Conservation (phyloP, 64 coral and sea anemone species). For the Trachythela sp. region DNA sequence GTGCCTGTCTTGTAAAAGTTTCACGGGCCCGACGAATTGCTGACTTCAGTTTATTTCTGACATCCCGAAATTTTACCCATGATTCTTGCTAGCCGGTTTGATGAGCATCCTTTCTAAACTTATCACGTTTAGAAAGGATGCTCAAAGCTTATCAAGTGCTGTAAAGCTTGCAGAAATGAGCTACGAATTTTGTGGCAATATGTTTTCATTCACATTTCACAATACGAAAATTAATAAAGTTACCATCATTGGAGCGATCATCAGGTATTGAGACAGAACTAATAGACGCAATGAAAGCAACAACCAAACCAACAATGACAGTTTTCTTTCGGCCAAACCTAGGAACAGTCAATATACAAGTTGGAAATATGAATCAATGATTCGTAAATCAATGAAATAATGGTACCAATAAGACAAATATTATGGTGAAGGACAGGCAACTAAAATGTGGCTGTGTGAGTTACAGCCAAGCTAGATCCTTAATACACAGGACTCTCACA, state of each 20-base stretch:
- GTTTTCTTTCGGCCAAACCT: background rate
- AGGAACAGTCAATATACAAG: background rate
- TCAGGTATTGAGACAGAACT: background rate
- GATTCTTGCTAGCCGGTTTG: constrained; percentile 16
- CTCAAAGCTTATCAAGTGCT: too few relatives aligned
- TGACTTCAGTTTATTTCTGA: constrained; percentile 46
- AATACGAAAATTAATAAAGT: background rate
- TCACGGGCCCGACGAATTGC: constrained; percentile 29
- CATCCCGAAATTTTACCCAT: constrained; percentile 29
- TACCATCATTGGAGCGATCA: background rate
- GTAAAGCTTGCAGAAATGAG: too few relatives aligned
- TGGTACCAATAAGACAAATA: too few relatives aligned
- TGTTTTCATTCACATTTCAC: too few relatives aligned
- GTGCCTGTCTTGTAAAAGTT: constrained; percentile 21
- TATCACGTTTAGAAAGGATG: too few relatives aligned
- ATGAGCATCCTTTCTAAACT: constrained; percentile 43
- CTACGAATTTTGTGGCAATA: too few relatives aligned
- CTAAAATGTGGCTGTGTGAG: too few relatives aligned
- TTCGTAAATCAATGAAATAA: too few relatives aligned
- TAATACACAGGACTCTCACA: too few relatives aligned
- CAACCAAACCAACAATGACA: background rate
- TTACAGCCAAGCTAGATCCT: too few relatives aligned
- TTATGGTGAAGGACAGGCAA: too few relatives aligned
- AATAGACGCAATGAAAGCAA: background rate
- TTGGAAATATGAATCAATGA: too few relatives aligned